Evolutionary conservation across 30 jellyfish, hydroid and myxozoan genomes (phyloP).

Genomic region (Turritopsis dohrnii): DNA sequence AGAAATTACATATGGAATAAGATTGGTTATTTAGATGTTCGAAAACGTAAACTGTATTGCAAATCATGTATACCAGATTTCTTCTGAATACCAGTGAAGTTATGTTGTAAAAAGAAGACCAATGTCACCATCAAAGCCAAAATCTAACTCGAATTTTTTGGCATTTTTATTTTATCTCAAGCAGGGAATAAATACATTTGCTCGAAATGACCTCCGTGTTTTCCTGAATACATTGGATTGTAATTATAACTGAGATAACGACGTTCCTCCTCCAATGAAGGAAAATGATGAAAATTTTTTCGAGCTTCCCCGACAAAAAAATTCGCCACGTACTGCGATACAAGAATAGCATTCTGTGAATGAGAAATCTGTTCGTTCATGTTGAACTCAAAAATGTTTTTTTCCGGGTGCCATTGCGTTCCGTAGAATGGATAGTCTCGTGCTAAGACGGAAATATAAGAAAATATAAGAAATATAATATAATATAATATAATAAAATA

Average conservation of each 20-base stretch:
- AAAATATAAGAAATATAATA: neutral
- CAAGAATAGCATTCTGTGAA: conserved; percentile 63
- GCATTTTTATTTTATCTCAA: too few relatives aligned
- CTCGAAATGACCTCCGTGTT: conserved; percentile 63
- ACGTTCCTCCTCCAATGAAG: conserved; percentile 39
- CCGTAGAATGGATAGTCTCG: conserved; percentile 63
- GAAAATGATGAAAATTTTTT: conserved; percentile 59
- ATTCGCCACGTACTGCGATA: conserved; percentile 65
- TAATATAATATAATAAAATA: too few relatives aligned
- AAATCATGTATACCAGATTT: too few relatives aligned
- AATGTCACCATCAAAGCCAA: too few relatives aligned
- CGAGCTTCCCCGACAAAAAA: conserved; percentile 83
- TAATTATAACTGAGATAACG: conserved; percentile 54
- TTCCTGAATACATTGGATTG: conserved; percentile 45
- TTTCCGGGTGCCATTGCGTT: conserved; percentile 98
- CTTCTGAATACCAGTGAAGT: too few relatives aligned
- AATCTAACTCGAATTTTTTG: too few relatives aligned
- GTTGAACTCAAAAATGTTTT: conserved; percentile 58
- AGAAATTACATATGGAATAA: too few relatives aligned
- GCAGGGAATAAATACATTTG: conserved; percentile 54
- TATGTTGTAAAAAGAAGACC: neutral
- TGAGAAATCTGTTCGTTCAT: conserved; percentile 55
- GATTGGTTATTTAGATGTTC: too few relatives aligned
- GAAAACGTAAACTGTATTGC: too few relatives aligned
- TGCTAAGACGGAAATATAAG: conserved; percentile 30